These are phyloP conservation scores for Trissolcus brochymenae DNA, from an alignment of 2,888 invertebrate species.

Conservation along the genomic window DNA sequence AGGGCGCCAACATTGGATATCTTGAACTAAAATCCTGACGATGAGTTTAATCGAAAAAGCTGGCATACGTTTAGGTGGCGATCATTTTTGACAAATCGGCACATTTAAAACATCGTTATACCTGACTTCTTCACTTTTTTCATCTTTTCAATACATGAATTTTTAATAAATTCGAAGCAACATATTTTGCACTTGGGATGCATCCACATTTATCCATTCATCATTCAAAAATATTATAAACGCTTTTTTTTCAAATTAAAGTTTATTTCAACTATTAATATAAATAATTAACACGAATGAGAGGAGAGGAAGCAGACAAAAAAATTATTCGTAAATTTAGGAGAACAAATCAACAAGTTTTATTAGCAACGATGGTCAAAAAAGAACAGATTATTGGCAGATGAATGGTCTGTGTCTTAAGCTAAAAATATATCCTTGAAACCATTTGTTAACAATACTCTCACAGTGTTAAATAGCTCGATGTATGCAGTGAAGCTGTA, in stretches of 20 bases:
- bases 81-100: constrained; percentile 57
- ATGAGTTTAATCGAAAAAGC: constrained; percentile 43
- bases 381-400: constrained; percentile 13
- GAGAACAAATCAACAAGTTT: not conserved
- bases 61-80: constrained; percentile 39
- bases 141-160: constrained; percentile 3
- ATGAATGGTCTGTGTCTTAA: constrained; percentile 23
- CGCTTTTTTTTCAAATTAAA: too few relatives aligned
- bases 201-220: not conserved
- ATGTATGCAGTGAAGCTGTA: constrained; percentile 61
- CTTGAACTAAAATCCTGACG: constrained; percentile 35
- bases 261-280: too few relatives aligned
- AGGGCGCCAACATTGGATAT: constrained; percentile 53
- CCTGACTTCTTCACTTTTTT: constrained; percentile 15
- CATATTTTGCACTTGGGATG: not conserved
- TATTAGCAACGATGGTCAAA: not conserved
- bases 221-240: too few relatives aligned
- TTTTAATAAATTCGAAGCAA: not conserved
- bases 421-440: constrained; percentile 59
- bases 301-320: not conserved
- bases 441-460: constrained; percentile 67
- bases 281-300: too few relatives aligned
- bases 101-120: constrained; percentile 55
- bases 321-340: not conserved
- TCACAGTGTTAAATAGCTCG: constrained; percentile 61